Percentiles rank a stretch among this genome's conserved stretches.
These are phyloP conservation scores for Sebastes aleutianus DNA, from an alignment of 2,797 vertebrate genomes.

Conservation along the genomic window DNA sequence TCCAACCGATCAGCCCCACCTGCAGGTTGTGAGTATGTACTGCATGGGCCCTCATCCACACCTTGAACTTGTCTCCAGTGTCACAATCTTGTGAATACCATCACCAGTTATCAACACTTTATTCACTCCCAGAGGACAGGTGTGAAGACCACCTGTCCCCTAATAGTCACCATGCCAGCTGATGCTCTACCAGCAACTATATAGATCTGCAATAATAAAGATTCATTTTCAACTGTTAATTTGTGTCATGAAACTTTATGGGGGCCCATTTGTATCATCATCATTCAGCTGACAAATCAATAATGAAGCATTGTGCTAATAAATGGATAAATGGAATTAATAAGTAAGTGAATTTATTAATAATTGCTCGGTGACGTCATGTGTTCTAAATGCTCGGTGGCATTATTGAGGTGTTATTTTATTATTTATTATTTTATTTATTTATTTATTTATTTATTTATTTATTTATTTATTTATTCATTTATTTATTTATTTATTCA, in stretches of 20 bases:
- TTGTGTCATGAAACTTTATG: neutral
- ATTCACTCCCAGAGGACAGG: neutral
- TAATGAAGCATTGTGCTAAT: neutral
- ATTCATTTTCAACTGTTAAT: neutral
- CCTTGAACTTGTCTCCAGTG: neutral
- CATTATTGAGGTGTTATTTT: too few species aligned
- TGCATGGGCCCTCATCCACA: neutral
- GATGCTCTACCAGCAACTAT: neutral
- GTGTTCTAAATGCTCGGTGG: too few species aligned
- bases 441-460: too few species aligned
- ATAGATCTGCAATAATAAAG: neutral
- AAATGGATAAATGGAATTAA: neutral
- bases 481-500: too few species aligned
- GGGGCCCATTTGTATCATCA: too few species aligned
- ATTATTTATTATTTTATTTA: too few species aligned
- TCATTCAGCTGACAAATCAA: neutral
- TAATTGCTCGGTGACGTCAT: too few species aligned
- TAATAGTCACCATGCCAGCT: neutral
- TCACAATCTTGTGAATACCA: neutral
- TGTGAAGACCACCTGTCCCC: neutral
- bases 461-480: too few species aligned
- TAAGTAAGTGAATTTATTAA: too few species aligned
- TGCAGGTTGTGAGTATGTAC: slow-evolving; percentile 1
- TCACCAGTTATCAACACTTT: neutral
- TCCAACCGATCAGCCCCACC: neutral